Evolutionary conservation across 2,888 invertebrate species (phyloP).

Genomic region (Elaeidobius kamerunicus): DNA sequence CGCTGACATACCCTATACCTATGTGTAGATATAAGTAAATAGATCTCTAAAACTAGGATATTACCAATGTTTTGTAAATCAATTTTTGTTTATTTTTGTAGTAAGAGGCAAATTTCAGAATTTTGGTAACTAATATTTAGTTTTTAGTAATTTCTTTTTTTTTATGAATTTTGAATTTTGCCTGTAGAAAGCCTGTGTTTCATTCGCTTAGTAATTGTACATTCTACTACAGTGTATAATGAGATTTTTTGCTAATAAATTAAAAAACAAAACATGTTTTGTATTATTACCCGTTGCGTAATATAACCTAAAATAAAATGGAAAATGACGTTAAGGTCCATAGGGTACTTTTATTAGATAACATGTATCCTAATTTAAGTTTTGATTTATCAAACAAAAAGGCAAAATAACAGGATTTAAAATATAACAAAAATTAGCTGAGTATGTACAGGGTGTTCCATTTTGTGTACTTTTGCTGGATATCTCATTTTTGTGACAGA

Average conservation of each 20-base stretch:
- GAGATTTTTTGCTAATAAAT: conserved; percentile 29
- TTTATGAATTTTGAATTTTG: conserved; percentile 25
- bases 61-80: conserved; percentile 23
- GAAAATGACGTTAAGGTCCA: too few relatives aligned
- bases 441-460: too few relatives aligned
- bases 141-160: conserved; percentile 16
- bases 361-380: too few relatives aligned
- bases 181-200: conserved; percentile 20
- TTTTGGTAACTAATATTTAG: conserved; percentile 32
- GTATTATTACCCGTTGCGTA: too few relatives aligned
- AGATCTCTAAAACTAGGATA: conserved; percentile 28
- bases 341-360: too few relatives aligned
- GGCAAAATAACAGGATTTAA: too few relatives aligned
- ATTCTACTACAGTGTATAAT: conserved; percentile 26
- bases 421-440: too few relatives aligned
- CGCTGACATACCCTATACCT: conserved; percentile 8
- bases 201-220: conserved; percentile 28
- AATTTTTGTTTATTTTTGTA: conserved; percentile 17
- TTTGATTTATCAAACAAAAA: too few relatives aligned
- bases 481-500: too few relatives aligned
- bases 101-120: conserved; percentile 22
- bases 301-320: too few relatives aligned
- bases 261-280: conserved; percentile 14
- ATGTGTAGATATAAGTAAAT: conserved; percentile 24
- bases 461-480: too few relatives aligned